Evolutionary conservation across 2,888 invertebrate species (phyloP), one percentile per base, ranked within the genome.

Genomic region (Epinotia nisella): DNA sequence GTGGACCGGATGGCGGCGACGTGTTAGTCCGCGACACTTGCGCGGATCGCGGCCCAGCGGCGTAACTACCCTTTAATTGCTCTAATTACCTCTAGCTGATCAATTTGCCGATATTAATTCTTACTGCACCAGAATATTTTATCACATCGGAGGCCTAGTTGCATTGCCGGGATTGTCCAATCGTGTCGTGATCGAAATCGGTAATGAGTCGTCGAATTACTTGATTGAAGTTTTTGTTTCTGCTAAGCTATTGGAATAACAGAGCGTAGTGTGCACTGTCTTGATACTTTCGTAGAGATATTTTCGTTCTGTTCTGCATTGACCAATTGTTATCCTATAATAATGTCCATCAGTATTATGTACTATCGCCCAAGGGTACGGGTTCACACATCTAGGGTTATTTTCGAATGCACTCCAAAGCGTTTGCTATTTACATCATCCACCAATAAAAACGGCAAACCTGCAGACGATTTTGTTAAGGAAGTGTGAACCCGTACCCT

Each of bases 31-130:
- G 78, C 81, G 76, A 79, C 81, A 80, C 80, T 75, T 75, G 74
- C 70, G 55, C 73, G 67, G 74, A 65, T 75, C 75, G 79, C 75
- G 78, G 81, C 79, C 76, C 75, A 74, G 78, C 79, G 77, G 78
- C 76, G 76, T 81, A 83, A 83, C 81, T 82, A 83, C 80, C 80
- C 83, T 84, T 83, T 89, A 89, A 89, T 87, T 85, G 77, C 85
- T 82, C 81, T 85, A 86, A 88, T 90, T 90, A 88, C 79, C 83
- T 79, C 83, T 79, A 80, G 76, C 80, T 76, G 81, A 82, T 80
- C 81, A 83, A 79, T 85, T 84, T 81, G 70, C 76, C 71, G 79
- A 79, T 79, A 87, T 87, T 85, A 85, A 83, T 82, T 82, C 82
- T 82, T 84, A 87, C 87, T 79, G 84, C 81, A 74, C 74, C 82